Evolutionary conservation across 2,113 vertebrate species (phyloP), one percentile per base, ranked within the genome.

Genomic region (Edolisoma coerulescens): DNA sequence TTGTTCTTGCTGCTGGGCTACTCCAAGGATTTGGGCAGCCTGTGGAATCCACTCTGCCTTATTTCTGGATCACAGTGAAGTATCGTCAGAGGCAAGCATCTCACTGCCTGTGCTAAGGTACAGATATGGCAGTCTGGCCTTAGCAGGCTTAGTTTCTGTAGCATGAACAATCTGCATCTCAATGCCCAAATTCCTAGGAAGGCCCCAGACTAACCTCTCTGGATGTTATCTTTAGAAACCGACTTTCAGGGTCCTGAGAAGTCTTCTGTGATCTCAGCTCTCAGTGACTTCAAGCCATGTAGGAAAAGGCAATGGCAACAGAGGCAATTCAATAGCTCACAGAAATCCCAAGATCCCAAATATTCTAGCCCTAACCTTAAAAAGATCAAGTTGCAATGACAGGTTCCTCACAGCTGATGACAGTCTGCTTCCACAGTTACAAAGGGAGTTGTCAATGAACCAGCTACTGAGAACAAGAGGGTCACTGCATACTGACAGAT

Each of bases 391-490:
- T 57, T 87, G 74, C 68, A 95, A 60, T 61, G 80, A 84, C 57
- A 95, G 63, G 67, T 64, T 95, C 93, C 87, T 79, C 85, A 93
- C 53, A 95, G 41, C 68, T 93, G 93, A 81, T 35, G 67, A 89
- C 13, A 33, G 28, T 63, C 63, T 94, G 82, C 37, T 87, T 96
- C 83, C 68, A 79, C 71, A 87, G 61, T 63, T 91, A 94, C 67
- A 88, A 37, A 3, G 32, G 74, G 53, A 91, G 63, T 24, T 1
- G 7, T 75, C 80, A 92, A 75, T 70, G 63, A 92, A 89, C 33
- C 35, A 59, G 84, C 32, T 83, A 87, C 60, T 56, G 80, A 56
- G 89, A 82, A 74, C 52, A 41, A 82, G 57, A 28, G 27, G 71
- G 63, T 78, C 41, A 63, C 77, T 7, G 30, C 82, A 76, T 30